Conservation (phyloP, 2,113 vertebrate genomes). For the Indri indri region DNA sequence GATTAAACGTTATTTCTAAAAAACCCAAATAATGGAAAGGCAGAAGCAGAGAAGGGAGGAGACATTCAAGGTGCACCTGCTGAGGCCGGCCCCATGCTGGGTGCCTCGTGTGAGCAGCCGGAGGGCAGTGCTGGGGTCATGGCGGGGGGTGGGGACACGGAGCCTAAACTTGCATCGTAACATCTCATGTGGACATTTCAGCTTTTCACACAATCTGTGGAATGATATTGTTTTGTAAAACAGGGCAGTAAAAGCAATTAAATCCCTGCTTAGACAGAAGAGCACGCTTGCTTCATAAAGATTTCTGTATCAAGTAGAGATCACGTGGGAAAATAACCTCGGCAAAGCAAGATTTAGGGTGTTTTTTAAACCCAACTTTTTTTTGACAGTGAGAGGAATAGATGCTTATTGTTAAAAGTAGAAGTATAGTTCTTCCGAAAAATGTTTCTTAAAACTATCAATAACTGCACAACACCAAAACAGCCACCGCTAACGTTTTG, state of each 20-base stretch:
- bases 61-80: too few relatives aligned
- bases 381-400: not conserved
- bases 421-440: not conserved
- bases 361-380: not conserved
- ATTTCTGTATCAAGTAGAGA: not conserved
- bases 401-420: not conserved
- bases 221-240: not conserved
- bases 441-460: not conserved
- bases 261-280: not conserved
- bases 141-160: accelerated
- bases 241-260: not conserved
- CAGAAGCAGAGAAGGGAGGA: not conserved
- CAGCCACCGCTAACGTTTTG: not conserved
- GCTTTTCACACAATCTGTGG: not conserved
- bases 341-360: not conserved
- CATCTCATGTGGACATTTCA: not conserved
- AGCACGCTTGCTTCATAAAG: not conserved
- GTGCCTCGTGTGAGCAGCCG: accelerated
- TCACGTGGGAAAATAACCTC: not conserved
- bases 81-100: not conserved
- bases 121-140: too few relatives aligned
- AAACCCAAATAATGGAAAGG: not conserved
- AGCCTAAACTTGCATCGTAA: accelerated
- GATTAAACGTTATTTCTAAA: not conserved
- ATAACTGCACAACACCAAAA: not conserved